phyloP scores from a whole-genome alignment of 2,113 vertebrate species.

The Corythoichthys haematopterus region DNA sequence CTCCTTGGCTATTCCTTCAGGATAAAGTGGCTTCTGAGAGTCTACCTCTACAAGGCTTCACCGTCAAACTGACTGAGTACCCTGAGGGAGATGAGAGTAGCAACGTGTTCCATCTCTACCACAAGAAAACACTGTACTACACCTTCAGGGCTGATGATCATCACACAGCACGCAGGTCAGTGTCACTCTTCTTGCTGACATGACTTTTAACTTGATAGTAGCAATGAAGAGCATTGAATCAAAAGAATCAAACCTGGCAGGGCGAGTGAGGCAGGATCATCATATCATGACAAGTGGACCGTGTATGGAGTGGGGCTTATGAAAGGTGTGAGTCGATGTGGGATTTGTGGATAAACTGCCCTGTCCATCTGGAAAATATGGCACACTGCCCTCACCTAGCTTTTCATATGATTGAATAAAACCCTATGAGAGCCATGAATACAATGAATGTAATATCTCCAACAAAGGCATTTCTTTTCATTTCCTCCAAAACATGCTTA shows the following conservation, averaged over 20 bases:
- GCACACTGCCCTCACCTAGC: not conserved
- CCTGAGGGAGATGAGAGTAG: constrained; percentile 77
- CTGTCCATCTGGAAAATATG: not conserved
- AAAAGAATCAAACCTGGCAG: constrained; percentile 52
- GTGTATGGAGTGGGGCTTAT: not conserved
- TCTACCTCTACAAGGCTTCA: constrained; percentile 90
- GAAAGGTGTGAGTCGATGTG: not conserved
- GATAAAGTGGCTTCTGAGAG: constrained; percentile 90
- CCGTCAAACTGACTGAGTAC: constrained; percentile 79
- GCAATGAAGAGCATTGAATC: constrained; percentile 47
- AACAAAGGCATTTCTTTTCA: too few relatives aligned
- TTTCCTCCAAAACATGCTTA: too few relatives aligned
- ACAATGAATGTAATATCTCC: too few relatives aligned
- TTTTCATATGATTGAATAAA: not conserved
- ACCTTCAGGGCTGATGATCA: constrained; percentile 87
- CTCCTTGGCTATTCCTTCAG: constrained; percentile 58
- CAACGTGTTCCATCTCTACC: constrained; percentile 89
- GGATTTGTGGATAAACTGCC: not conserved
- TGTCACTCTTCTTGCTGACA: not conserved
- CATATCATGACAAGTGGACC: constrained; percentile 61
- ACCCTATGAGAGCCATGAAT: not conserved
- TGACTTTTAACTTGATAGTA: constrained; percentile 31
- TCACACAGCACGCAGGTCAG: constrained; percentile 84
- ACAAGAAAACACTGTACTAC: constrained; percentile 92
- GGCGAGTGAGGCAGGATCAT: constrained; percentile 48